Conservation (phyloP, 2,797 vertebrate species). For the Leptodactylus fallax region DNA sequence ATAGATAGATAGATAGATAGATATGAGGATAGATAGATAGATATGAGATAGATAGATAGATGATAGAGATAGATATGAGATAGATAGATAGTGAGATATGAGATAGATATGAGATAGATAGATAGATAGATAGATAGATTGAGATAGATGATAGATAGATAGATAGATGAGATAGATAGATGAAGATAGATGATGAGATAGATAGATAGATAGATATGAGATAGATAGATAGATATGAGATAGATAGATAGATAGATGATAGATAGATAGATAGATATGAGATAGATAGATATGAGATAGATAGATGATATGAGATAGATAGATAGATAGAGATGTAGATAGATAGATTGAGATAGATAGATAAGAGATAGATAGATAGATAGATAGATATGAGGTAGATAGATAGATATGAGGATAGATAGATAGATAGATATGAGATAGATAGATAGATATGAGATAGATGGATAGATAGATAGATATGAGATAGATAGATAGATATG, state of each 20-base stretch:
- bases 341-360: too few species aligned
- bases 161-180: background rate
- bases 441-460: background rate
- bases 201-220: background rate
- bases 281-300: background rate
- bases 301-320: background rate
- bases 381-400: slow-evolving; percentile 9
- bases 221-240: background rate
- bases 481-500: background rate
- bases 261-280: background rate
- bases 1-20: slow-evolving; percentile 8
- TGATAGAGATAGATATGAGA: background rate
- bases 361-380: too few species aligned
- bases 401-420: background rate
- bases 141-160: slow-evolving; percentile 3
- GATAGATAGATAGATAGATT: background rate
- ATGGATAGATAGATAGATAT: background rate
- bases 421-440: background rate
- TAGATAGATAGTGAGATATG: too few species aligned
- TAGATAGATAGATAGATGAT: background rate
- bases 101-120: too few species aligned
- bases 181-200: too few species aligned
- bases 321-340: background rate
- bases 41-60: background rate
- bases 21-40: background rate